A percentile compares a stretch with the other conserved stretches of the same genome.
phyloP scores from a whole-genome alignment of 1,140 invertebrate genomes.

The Drosophila kurseongensis region DNA sequence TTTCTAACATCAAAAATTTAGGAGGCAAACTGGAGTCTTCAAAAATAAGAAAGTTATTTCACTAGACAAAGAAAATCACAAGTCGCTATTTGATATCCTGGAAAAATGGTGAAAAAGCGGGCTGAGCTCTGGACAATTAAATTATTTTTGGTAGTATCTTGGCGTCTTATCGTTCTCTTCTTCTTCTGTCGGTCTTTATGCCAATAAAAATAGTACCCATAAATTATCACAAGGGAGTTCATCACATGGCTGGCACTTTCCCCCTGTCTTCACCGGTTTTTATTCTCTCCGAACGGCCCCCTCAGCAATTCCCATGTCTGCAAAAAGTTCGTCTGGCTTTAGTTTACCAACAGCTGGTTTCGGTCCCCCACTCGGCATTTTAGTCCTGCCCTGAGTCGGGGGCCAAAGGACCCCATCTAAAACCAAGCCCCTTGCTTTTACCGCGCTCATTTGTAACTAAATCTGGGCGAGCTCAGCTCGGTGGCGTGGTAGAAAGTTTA shows the following conservation, averaged over 20 bases:
- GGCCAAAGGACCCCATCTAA: not conserved
- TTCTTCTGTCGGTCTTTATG: conserved; percentile 14
- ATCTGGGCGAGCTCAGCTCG: conserved; percentile 58
- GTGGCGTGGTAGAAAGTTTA: conserved; percentile 51
- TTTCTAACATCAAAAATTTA: conserved; percentile 50
- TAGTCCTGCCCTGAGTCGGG: not conserved
- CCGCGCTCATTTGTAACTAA: conserved; percentile 64
- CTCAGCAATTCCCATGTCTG: conserved; percentile 32
- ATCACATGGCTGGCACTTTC: conserved; percentile 63
- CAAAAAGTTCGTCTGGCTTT: conserved; percentile 64
- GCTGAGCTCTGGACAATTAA: conserved; percentile 48
- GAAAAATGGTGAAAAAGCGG: conserved; percentile 19
- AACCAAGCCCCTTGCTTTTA: conserved; percentile 9
- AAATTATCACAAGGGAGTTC: conserved; percentile 78
- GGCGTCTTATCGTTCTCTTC: conserved; percentile 4
- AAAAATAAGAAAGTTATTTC: conserved; percentile 8
- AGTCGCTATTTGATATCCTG: not conserved
- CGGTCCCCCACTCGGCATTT: not conserved
- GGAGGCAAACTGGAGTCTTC: conserved; percentile 8
- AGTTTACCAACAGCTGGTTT: conserved; percentile 39
- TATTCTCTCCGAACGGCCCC: conserved; percentile 27
- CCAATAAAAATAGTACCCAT: conserved; percentile 78
- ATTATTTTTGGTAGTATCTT: conserved; percentile 54
- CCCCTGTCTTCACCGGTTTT: conserved; percentile 7
- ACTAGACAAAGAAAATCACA: too few relatives aligned